Percentiles rank a stretch among this genome's conserved stretches.
Conservation (phyloP, 2,797 vertebrate species). For the Discoglossus pictus region DNA sequence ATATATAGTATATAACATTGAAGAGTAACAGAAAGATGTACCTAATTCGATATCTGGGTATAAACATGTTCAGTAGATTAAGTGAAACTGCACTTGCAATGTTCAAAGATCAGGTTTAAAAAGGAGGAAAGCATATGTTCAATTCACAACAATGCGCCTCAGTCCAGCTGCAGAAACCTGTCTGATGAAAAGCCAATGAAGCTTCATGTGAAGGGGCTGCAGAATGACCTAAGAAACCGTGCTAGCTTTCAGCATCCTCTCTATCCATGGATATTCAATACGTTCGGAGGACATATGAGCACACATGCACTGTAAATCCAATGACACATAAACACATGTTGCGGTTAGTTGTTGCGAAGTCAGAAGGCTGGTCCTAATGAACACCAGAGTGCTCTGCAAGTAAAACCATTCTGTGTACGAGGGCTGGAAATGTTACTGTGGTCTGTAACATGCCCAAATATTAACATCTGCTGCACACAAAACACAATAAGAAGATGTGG, state of each 20-base stretch:
- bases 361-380: slow-evolving; percentile 52
- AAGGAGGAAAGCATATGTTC: slow-evolving; percentile 11
- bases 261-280: slow-evolving; percentile 44
- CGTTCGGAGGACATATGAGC: slow-evolving; percentile 58
- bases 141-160: slow-evolving; percentile 45
- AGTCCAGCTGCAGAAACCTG: slow-evolving; percentile 18
- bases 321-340: slow-evolving; percentile 55
- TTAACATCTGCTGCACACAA: slow-evolving; percentile 48
- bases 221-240: slow-evolving; percentile 52
- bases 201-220: slow-evolving; percentile 39
- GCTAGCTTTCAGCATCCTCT: slow-evolving; percentile 48
- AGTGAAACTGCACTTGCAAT: no score
- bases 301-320: slow-evolving; percentile 54
- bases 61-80: no score
- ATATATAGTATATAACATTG: no score
- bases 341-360: slow-evolving; percentile 42
- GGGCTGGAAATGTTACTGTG: slow-evolving; percentile 51
- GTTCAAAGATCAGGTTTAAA: slow-evolving; percentile 7
- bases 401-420: slow-evolving; percentile 37
- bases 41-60: no score
- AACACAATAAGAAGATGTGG: slow-evolving; percentile 39
- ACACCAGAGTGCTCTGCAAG: slow-evolving; percentile 56
- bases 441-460: slow-evolving; percentile 56
- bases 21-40: no score
- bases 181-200: slow-evolving; percentile 15